A percentile compares a stretch with the other conserved stretches of the same genome.
phyloP scores from a whole-genome alignment of 1,140 invertebrate species.

The roundworm (Caenorhabditis elegans) region DNA sequence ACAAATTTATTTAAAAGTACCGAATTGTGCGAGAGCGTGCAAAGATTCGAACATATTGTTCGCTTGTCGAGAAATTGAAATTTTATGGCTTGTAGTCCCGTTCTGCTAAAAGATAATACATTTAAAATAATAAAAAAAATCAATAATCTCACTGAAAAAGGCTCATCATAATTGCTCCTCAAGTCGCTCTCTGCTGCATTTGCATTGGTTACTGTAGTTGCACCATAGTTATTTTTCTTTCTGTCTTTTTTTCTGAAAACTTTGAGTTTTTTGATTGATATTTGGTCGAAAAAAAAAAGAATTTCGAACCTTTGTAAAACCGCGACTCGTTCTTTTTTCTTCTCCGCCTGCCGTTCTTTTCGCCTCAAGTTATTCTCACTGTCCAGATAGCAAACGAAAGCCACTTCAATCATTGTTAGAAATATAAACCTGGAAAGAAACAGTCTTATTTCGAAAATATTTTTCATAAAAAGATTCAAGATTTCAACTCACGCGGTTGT shows the following conservation, averaged over 20 bases:
- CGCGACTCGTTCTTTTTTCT: slow-evolving; percentile 42
- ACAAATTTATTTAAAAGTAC: background rate
- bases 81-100: background rate
- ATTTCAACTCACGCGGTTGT: slow-evolving; percentile 45
- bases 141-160: background rate
- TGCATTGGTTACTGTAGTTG: background rate
- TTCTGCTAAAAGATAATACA: background rate
- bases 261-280: too few species aligned
- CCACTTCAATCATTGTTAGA: slow-evolving; percentile 54
- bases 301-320: slow-evolving; percentile 13
- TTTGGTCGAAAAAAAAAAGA: background rate
- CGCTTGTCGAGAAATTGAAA: background rate
- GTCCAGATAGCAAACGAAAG: slow-evolving; percentile 51
- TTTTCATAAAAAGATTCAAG: background rate
- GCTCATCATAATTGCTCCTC: background rate
- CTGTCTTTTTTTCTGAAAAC: slow-evolving; percentile 8
- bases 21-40: slow-evolving; percentile 40
- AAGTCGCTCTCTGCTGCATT: background rate
- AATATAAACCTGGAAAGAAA: slow-evolving; percentile 48
- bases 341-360: slow-evolving; percentile 31
- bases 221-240: slow-evolving; percentile 29
- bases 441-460: background rate
- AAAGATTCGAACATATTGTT: slow-evolving; percentile 39
- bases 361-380: slow-evolving; percentile 39
- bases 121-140: background rate